Conservation (phyloP, 1,140 invertebrate genomes). For the Musca vetustissima region DNA sequence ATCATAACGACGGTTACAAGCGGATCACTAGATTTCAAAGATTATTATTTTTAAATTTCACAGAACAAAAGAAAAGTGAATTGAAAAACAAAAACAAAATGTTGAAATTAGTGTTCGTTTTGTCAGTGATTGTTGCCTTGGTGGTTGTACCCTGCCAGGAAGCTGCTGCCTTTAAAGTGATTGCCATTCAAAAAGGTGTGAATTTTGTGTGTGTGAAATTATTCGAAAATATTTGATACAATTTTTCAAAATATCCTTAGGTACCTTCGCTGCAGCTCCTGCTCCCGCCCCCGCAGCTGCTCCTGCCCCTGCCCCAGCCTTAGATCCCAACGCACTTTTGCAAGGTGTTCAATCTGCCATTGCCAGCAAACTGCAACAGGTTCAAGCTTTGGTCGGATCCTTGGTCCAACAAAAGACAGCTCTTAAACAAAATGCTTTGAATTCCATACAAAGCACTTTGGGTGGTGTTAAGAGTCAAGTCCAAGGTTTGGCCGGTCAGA, state of each 20-base stretch:
- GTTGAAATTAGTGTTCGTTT: conserved; percentile 15
- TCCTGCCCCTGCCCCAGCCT: background rate
- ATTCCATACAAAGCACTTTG: conserved; percentile 9
- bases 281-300: background rate
- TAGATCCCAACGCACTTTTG: background rate
- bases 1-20: background rate
- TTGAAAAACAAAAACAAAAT: conserved; percentile 1
- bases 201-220: background rate
- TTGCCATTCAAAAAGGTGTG: conserved; percentile 9
- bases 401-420: background rate
- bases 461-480: conserved; percentile 13
- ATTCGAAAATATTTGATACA: background rate
- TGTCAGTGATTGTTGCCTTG: background rate
- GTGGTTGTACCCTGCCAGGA: background rate
- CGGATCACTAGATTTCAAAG: background rate
- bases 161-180: conserved; percentile 1
- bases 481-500: background rate
- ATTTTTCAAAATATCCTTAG: background rate
- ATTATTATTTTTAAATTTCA: background rate
- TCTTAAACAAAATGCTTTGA: conserved; percentile 22
- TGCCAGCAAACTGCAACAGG: conserved; percentile 8
- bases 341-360: conserved; percentile 8
- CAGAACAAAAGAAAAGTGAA: no score
- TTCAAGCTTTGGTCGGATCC: conserved; percentile 10
- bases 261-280: background rate